Base-by-base conservation (phyloP, 2,888 invertebrate genomes). In the Amphipyra berbera region DNA sequence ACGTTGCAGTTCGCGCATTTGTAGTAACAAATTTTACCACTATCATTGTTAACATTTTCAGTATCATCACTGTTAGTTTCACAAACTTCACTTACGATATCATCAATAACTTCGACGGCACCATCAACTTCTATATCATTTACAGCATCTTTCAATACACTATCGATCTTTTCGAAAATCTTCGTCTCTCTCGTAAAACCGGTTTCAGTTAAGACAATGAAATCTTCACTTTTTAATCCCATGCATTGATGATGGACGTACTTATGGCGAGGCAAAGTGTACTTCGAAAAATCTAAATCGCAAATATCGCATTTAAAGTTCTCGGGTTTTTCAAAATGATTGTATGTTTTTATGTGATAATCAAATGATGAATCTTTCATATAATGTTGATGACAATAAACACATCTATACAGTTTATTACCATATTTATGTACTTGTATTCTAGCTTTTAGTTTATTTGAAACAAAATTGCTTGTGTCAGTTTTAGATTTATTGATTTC, bases 1-100 rank as follows among this genome's bases (percentile, higher is more conserved):
- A 91, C 88, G 9, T 91, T 87, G 14, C 91, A 92, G 0, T 81
- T 72, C 0, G 67, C 73, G 27, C 91, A 84, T 49, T 82, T 84
- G 13, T 63, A 83, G 4, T 82, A 61, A 30, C 59, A 71, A 6
- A 60, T 72, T 49, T 68, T 59, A 1, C 57, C 48, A 12, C 0
- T 41, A 0, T 44, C 42, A 38, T 13, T 33, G 0, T 13, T 0
- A 27, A 3, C 14, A n/a, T 38, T 33, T n/a, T 30, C 9, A 15
- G 2, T n/a, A 21, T 7, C 14, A 21, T 46, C 33, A 53, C 15
- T 35, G 3, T 14, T n/a, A n/a, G 8, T 44, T 7, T 42, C 33
- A 42, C 6, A n/a, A n/a, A 14, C 14, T 5, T 47, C 35, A 35
- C 35, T 35, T 1, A 50, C n/a, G 3, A 1, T 4, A 7, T 12